phyloP scores from a whole-genome alignment of 35 echinoderm and acorn worm genomes.

The Nesometra sesokonis region DNA sequence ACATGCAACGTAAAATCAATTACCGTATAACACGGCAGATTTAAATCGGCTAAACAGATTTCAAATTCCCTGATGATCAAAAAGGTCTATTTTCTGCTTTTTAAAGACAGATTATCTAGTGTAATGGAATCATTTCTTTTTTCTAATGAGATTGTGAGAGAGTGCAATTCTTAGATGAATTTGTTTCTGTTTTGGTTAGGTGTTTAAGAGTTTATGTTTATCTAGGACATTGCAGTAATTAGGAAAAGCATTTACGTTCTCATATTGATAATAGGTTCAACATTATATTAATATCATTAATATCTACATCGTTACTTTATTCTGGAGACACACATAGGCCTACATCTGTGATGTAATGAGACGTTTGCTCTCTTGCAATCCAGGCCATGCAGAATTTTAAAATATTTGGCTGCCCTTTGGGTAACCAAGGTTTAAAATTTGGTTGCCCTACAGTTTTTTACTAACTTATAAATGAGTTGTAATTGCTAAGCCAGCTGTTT shows the following conservation, averaged over 20 bases:
- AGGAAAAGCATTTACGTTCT: not conserved
- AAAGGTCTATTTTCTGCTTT: not conserved
- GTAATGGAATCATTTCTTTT: not conserved
- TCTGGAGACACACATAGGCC: too few species aligned
- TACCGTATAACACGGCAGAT: not conserved
- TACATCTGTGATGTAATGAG: too few species aligned
- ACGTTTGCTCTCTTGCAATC: too few species aligned
- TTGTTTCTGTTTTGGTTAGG: not conserved
- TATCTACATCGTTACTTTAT: too few species aligned
- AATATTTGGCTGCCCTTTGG: too few species aligned
- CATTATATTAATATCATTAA: not conserved
- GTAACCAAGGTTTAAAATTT: too few species aligned
- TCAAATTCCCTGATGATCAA: not conserved
- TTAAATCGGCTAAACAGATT: not conserved
- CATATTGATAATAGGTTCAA: not conserved
- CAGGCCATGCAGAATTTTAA: too few species aligned
- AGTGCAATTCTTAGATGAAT: not conserved
- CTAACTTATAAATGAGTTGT: too few species aligned
- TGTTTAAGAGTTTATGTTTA: not conserved
- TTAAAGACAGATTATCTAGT: not conserved
- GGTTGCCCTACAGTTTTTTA: too few species aligned
- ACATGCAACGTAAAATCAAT: not conserved
- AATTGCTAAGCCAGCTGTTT: too few species aligned
- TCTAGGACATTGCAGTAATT: not conserved
- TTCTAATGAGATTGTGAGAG: not conserved